Evolutionary conservation across 2,797 vertebrate genomes (phyloP), one percentile per base, ranked within the genome.

Genomic region (Caiman crocodilus): DNA sequence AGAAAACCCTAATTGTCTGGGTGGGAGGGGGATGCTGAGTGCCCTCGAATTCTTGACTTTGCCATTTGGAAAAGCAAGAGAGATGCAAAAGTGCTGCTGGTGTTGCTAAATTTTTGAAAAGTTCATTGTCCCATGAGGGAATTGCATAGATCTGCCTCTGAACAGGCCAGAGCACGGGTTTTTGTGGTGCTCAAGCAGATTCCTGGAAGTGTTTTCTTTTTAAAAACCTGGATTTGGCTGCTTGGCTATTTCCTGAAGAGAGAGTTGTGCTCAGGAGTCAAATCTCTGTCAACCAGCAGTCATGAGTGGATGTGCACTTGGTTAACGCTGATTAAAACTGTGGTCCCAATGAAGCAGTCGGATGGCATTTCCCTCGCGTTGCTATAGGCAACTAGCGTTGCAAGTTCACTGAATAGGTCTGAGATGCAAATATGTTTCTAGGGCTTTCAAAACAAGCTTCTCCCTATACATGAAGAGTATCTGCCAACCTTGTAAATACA

Each of bases 311-410:
- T 79, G 30, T 85, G 67, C 67, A 30, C 20, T 64, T 0, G 0
- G 73, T 84, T 96, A 90, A 91, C 91, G 90, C 55, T 91, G 85
- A 96, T 91, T 90, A 75, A 94, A 93, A 91, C 76, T 79, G 57
- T 63, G 84, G 58, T 76, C 60, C 94, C 21, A 16, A 60, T 85
- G 90, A 86, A 88, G 75, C 14, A 14, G 30, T 69, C 83, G 89
- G 82, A 35, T 0, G 0, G 32, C 65, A 28, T 59, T 84, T 75
- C 58, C 55, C 21, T 83, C 83, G 20, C 65, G 91, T 96, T 95
- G 87, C 94, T 82, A 94, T 79, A 82, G 94, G 90, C 80, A 96
- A 96, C 94, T 26, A 84, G 65, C 3, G 0, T 69, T 91, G 64
- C 80, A 85, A 84, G 84, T 56, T 76, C 88, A 63, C 82, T 30